A percentile compares a stretch with the other conserved stretches of the same genome.
Conservation (phyloP, 2,797 vertebrate species). For the Sciaenops ocellatus region DNA sequence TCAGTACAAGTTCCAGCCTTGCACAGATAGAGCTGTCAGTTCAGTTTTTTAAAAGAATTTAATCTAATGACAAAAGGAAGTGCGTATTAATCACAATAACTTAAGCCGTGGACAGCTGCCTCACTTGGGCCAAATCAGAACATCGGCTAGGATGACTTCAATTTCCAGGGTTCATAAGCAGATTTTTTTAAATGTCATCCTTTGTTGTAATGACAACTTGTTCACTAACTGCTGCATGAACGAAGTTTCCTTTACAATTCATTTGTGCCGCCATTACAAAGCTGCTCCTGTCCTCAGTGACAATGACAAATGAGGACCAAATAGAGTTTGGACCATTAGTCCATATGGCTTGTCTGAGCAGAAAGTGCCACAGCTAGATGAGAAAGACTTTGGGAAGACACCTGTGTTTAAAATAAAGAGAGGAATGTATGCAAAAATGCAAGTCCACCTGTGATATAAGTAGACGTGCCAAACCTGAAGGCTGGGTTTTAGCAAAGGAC, state of each 20-base stretch:
- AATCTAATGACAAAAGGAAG: background rate
- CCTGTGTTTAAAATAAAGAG: background rate
- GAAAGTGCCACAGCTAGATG: background rate
- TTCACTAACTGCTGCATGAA: background rate
- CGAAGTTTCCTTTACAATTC: background rate
- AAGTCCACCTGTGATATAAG: background rate
- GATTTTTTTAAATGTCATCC: background rate
- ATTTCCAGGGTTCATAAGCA: background rate
- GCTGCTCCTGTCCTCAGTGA: background rate
- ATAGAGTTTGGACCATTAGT: constrained; percentile 10
- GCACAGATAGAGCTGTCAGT: background rate
- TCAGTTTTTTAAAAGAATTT: background rate
- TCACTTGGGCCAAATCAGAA: background rate
- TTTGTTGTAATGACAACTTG: background rate
- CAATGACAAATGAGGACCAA: constrained; percentile 20
- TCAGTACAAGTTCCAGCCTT: background rate
- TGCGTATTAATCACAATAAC: background rate
- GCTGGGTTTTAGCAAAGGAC: background rate
- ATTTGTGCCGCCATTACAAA: background rate
- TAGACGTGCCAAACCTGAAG: background rate
- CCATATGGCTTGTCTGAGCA: constrained; percentile 22
- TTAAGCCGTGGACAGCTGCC: background rate
- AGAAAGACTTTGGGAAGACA: background rate
- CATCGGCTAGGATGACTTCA: background rate
- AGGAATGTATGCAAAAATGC: background rate